Percentiles rank a stretch among this genome's conserved stretches.
Evolutionary conservation across 2,113 vertebrate genomes (phyloP).

Genomic region (Syngnathus typhle): DNA sequence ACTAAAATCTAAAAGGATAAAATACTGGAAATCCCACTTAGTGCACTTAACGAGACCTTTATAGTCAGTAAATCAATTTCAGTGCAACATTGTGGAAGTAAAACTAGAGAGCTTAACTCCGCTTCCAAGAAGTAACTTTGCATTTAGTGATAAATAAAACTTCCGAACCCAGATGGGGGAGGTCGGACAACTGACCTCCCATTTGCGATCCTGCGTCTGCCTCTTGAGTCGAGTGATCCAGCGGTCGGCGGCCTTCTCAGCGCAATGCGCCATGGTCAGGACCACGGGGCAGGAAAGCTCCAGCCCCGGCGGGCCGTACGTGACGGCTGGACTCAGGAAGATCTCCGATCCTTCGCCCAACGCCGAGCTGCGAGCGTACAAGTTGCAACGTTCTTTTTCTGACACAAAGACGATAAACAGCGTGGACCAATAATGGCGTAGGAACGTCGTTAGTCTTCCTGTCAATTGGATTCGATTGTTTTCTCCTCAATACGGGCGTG

Average conservation of each 20-base stretch:
- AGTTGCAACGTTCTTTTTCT: not conserved
- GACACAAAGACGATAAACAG: not conserved
- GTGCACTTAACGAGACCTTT: too few species aligned
- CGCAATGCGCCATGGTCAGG: constrained; percentile 85
- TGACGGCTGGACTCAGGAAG: constrained; percentile 83
- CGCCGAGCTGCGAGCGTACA: constrained; percentile 61
- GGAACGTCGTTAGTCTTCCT: not conserved
- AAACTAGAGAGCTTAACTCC: too few species aligned
- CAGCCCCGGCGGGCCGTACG: constrained; percentile 82
- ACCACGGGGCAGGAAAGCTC: constrained; percentile 78
- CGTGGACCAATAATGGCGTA: not conserved
- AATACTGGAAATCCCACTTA: too few species aligned
- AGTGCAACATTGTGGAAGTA: too few species aligned
- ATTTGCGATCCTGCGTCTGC: constrained; percentile 78
- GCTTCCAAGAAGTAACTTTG: too few species aligned
- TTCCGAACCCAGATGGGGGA: not conserved
- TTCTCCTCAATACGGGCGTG: not conserved
- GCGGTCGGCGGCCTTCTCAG: constrained; percentile 74
- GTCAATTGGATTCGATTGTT: not conserved
- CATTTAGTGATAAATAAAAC: too few species aligned
- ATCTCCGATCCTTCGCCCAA: constrained; percentile 79
- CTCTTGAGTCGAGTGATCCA: constrained; percentile 84
- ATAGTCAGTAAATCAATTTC: too few species aligned
- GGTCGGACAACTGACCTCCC: constrained; percentile 78
- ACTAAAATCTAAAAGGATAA: too few species aligned